Evolutionary conservation across 2,888 invertebrate genomes (phyloP), one percentile per base, ranked within the genome.

Genomic region (Latrodectus hesperus): DNA sequence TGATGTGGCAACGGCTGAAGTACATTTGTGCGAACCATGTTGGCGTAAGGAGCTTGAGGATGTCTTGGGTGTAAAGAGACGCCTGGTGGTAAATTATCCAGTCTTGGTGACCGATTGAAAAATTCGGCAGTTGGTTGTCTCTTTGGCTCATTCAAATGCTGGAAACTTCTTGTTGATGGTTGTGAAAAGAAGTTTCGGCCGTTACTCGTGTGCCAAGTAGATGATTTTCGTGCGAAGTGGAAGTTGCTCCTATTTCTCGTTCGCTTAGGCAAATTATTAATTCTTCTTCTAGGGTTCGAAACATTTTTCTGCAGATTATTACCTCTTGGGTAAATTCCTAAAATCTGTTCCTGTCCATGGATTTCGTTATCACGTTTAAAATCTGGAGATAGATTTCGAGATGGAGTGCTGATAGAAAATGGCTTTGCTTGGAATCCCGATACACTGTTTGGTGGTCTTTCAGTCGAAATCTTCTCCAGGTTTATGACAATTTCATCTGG

Each of bases 401-500:
- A 17, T 16, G 26, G 64, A 49, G 60, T 60, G 17, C 9, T 71
- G 1, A 53, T 6, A 22, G 67, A 10, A 52, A 22, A 9, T 52
- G 53, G n/a, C 73, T 67, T 71, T 60, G 16, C 11, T 6, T 68
- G 81, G 49, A 81, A 77, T 16, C 60, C 65, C 5, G 51, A 60
- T 4, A 38, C 71, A 38, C 70, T 65, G 1, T 75, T 70, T 4
- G 72, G 81, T 11, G 77, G 67, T 17, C 17, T 22, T 9, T 73
- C 65, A 6, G 84, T 88, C 0, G 88, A 75, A 16, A 82, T 51
- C 10, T 65, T 79, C 65, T 60, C 88, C 12, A 88, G 17, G 38
- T 84, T 75, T 26, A 88, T 88, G 12, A 88, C 55, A 17, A 88
- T 88, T 72, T 88, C 67, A 22, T 88, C 88, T 16, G 88, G 88